Conservation (phyloP, 2,888 invertebrate species). For the Lasioglossum leucozonium region DNA sequence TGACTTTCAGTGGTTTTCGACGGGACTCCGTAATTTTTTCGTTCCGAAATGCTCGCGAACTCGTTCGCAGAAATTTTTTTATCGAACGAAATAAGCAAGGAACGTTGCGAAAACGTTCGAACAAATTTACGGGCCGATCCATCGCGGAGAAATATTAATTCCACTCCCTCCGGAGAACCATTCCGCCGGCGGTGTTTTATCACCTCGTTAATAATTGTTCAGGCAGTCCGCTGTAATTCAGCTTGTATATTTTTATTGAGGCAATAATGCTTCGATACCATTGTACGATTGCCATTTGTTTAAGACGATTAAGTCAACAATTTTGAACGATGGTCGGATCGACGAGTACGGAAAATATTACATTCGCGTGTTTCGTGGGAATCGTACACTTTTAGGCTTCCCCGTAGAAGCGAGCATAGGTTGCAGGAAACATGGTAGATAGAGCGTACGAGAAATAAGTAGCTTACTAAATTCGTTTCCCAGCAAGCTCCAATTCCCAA, state of each 20-base stretch:
- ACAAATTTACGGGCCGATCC: neutral
- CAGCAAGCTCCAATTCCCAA: neutral
- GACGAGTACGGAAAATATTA: neutral
- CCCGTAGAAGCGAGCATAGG: too few species aligned
- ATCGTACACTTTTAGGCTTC: too few species aligned
- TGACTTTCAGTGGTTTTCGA: neutral
- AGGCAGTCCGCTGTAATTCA: neutral
- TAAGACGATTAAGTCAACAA: neutral
- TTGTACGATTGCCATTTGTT: neutral
- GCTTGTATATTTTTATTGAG: neutral
- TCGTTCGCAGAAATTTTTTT: neutral
- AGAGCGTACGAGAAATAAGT: neutral
- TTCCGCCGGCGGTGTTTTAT: neutral
- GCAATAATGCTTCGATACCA: neutral
- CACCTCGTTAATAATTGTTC: neutral
- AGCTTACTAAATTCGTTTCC: too few species aligned
- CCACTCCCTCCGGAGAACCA: neutral
- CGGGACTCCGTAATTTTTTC: neutral
- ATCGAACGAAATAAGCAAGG: neutral
- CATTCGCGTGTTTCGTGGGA: too few species aligned
- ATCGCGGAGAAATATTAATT: neutral
- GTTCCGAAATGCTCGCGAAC: neutral
- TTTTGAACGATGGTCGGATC: too few species aligned
- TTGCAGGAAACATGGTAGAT: neutral
- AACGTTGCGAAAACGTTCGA: neutral